These are phyloP conservation scores for Troides oblongomaculatus DNA, from an alignment of 2,888 invertebrate genomes.

Conservation along the genomic window DNA sequence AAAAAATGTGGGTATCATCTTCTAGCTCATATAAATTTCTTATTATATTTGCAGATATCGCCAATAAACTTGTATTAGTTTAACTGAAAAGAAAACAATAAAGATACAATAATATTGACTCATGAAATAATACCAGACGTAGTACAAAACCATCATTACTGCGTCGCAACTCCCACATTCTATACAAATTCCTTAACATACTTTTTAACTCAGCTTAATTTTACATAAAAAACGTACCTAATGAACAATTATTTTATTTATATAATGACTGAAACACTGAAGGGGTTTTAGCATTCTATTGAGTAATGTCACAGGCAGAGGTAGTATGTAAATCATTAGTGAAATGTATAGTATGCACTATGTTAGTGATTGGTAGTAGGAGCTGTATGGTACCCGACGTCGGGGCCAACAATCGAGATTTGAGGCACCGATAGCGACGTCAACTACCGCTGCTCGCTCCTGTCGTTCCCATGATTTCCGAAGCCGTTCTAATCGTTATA, in stretches of 20 bases:
- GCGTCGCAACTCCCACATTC: not conserved
- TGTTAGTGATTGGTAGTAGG: slow-evolving; percentile 47
- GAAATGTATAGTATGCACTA: slow-evolving; percentile 69
- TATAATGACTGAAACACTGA: not conserved
- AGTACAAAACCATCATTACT: not conserved
- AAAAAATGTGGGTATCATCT: slow-evolving; percentile 24
- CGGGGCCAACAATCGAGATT: slow-evolving; percentile 73
- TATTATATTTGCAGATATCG: slow-evolving; percentile 13
- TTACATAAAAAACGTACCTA: not conserved
- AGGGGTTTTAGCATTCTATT: not conserved
- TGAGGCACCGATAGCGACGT: slow-evolving; percentile 68
- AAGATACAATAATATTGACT: not conserved
- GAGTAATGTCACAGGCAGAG: slow-evolving; percentile 48
- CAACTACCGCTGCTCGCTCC: slow-evolving; percentile 71
- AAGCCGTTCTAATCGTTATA: slow-evolving; percentile 76
- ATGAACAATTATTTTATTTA: not conserved
- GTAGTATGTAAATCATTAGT: slow-evolving; percentile 63
- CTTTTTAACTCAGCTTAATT: not conserved
- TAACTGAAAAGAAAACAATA: not conserved
- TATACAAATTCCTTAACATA: not conserved
- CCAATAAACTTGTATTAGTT: not conserved
- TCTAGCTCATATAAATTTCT: slow-evolving; percentile 17
- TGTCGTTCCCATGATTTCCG: slow-evolving; percentile 76
- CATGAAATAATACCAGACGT: not conserved
- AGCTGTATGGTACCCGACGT: slow-evolving; percentile 13